Evolutionary conservation across 2,797 vertebrate species (phyloP).

Genomic region (Huso huso): DNA sequence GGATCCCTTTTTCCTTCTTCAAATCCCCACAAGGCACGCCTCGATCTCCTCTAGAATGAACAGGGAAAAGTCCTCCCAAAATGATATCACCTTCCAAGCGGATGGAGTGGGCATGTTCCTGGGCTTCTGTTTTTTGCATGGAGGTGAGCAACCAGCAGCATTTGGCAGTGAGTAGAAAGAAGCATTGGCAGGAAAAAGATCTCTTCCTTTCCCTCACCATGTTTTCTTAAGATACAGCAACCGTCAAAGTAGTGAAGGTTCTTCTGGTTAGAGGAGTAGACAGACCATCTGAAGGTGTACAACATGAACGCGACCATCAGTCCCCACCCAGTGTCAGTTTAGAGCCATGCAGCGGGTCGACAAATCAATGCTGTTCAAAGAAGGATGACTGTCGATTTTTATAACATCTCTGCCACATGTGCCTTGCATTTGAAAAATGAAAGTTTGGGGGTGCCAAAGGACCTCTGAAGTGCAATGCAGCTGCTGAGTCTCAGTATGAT

Average conservation of each 20-base stretch:
- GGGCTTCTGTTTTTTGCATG: slow-evolving; percentile 72
- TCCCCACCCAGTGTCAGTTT: slow-evolving; percentile 48
- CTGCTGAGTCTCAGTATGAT: slow-evolving; percentile 4
- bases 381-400: slow-evolving; percentile 23
- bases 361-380: slow-evolving; percentile 20
- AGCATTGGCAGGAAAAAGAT: slow-evolving; percentile 55
- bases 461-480: not conserved
- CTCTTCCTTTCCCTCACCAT: slow-evolving; percentile 58
- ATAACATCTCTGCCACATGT: slow-evolving; percentile 33
- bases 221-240: slow-evolving; percentile 37
- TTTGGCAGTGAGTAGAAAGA: slow-evolving; percentile 70
- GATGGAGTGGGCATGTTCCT: slow-evolving; percentile 95
- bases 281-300: slow-evolving; percentile 49
- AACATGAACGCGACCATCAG: slow-evolving; percentile 57
- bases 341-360: slow-evolving; percentile 42
- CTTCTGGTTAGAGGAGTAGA: slow-evolving; percentile 46
- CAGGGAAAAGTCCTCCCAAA: slow-evolving; percentile 89
- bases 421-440: slow-evolving; percentile 39
- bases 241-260: slow-evolving; percentile 43
- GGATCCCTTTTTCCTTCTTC: slow-evolving; percentile 97
- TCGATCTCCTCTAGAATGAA: slow-evolving; percentile 86
- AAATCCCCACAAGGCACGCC: slow-evolving; percentile 90
- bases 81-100: slow-evolving; percentile 92
- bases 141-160: slow-evolving; percentile 72
- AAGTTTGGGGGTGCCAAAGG: not conserved